Evolutionary conservation across 2,797 vertebrate genomes (phyloP).

Genomic region (Nannoperca obscura): DNA sequence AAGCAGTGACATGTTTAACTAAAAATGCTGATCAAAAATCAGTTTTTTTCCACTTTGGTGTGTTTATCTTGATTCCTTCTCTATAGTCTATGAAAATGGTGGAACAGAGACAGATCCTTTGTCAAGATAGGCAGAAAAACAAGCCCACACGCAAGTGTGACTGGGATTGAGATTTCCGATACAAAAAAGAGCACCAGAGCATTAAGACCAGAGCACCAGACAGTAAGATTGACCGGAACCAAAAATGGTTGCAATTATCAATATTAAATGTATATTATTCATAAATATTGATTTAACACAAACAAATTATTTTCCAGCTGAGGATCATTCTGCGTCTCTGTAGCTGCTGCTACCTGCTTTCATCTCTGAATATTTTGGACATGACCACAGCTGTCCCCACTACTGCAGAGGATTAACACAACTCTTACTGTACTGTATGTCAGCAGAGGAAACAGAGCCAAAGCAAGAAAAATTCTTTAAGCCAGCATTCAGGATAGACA

Average conservation of each 20-base stretch:
- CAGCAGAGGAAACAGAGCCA: slow-evolving; percentile 12
- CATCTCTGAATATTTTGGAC: slow-evolving; percentile 22
- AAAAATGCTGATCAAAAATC: not conserved
- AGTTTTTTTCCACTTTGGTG: not conserved
- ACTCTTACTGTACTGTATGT: not conserved
- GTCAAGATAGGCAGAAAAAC: not conserved
- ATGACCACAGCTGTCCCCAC: not conserved
- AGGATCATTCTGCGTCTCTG: not conserved
- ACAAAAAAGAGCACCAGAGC: not conserved
- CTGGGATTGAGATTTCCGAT: not conserved
- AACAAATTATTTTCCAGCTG: not conserved
- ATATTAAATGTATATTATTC: not conserved
- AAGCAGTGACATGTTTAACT: not conserved
- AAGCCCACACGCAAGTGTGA: not conserved
- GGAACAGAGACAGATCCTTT: not conserved
- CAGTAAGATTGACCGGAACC: not conserved
- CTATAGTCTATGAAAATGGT: not conserved
- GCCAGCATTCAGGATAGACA: slow-evolving; percentile 1
- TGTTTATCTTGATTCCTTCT: not conserved
- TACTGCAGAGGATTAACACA: not conserved
- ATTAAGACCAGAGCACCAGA: not conserved
- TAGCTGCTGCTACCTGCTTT: slow-evolving; percentile 31
- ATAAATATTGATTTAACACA: not conserved
- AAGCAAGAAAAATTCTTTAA: not conserved
- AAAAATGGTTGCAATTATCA: not conserved